Conservation (phyloP, 1,140 invertebrate genomes). For the Papilio helenus region DNA sequence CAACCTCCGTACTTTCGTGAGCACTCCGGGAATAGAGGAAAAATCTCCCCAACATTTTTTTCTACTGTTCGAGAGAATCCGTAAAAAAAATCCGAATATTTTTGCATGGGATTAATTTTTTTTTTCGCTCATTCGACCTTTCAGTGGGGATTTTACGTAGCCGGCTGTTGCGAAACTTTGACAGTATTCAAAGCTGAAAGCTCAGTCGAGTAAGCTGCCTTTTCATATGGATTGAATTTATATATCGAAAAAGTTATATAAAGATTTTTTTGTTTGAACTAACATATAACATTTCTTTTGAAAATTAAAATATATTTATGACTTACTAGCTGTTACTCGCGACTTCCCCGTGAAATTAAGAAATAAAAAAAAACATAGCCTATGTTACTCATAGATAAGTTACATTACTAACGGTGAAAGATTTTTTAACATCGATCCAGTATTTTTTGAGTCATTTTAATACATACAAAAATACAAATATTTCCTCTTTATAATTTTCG, state of each 20-base stretch:
- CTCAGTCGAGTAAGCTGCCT: background rate
- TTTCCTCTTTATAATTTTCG: too few species aligned
- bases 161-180: conserved; percentile 18
- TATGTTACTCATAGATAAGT: too few species aligned
- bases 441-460: too few species aligned
- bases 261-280: background rate
- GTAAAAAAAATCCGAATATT: conserved; percentile 27
- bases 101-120: conserved; percentile 30
- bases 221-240: conserved; percentile 7
- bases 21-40: conserved; percentile 31
- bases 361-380: too few species aligned
- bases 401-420: too few species aligned
- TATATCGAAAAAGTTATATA: background rate
- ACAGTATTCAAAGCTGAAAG: conserved; percentile 7
- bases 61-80: conserved; percentile 19
- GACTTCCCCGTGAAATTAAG: too few species aligned
- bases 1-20: conserved; percentile 18
- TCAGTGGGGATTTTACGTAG: conserved; percentile 13
- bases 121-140: conserved; percentile 24
- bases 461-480: too few species aligned
- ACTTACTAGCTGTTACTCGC: too few species aligned
- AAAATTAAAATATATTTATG: too few species aligned
- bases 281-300: too few species aligned
- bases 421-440: too few species aligned
- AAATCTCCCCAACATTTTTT: conserved; percentile 30